Conservation (phyloP, 2,113 vertebrate species). For the Symphodus melops region DNA sequence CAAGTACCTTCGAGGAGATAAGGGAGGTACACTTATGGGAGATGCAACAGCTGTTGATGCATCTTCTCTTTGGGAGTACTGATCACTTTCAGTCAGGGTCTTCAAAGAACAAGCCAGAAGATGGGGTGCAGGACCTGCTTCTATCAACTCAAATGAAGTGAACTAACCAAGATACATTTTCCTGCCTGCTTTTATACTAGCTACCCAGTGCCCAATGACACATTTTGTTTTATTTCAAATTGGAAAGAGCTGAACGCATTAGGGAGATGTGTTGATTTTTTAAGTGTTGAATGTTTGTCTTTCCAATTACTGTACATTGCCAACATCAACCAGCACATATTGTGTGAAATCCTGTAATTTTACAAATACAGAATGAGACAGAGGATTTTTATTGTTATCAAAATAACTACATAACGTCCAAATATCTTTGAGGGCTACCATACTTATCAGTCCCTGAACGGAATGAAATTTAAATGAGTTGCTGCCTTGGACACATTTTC, state of each 20-base stretch:
- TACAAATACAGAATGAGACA: not conserved
- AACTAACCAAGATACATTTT: constrained; percentile 49
- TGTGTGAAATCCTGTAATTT: constrained; percentile 27
- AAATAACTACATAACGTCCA: not conserved
- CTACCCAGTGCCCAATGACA: constrained; percentile 34
- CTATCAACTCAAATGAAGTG: constrained; percentile 32
- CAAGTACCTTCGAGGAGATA: constrained; percentile 92
- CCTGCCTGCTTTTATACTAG: constrained; percentile 60
- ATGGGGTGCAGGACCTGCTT: constrained; percentile 41
- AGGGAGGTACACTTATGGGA: constrained; percentile 90
- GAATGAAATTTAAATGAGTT: not conserved
- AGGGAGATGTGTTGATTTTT: constrained; percentile 32
- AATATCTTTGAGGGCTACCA: not conserved
- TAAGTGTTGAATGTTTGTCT: constrained; percentile 52
- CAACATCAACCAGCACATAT: constrained; percentile 44
- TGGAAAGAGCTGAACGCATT: constrained; percentile 42
- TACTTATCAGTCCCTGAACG: constrained; percentile 1
- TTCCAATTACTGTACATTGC: constrained; percentile 65
- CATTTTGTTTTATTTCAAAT: constrained; percentile 39
- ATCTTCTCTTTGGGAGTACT: constrained; percentile 94
- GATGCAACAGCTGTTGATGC: constrained; percentile 83
- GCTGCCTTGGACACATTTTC: constrained; percentile 9
- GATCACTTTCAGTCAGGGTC: constrained; percentile 50
- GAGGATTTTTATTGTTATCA: constrained; percentile 9
- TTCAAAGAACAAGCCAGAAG: constrained; percentile 4